Evolutionary conservation across 2,113 vertebrate species (phyloP).

Genomic region (Lepidothrix coronata): DNA sequence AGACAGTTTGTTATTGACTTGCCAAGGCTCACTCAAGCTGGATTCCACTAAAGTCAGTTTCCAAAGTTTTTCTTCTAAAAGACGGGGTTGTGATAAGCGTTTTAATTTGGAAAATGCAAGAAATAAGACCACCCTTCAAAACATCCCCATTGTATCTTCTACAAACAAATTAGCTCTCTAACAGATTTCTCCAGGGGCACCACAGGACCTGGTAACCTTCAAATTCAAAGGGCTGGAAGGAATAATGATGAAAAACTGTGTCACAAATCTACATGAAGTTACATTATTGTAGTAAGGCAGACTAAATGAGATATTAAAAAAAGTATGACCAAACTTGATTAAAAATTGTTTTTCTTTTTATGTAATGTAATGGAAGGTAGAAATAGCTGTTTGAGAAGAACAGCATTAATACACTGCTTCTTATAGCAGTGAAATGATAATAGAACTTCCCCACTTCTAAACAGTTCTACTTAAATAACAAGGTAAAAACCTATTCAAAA

Average conservation of each 20-base stretch:
- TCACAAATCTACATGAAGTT: not conserved
- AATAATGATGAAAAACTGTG: not conserved
- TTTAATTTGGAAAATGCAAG: not conserved
- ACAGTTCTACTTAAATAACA: not conserved
- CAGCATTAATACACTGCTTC: not conserved
- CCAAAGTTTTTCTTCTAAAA: not conserved
- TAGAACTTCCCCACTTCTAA: not conserved
- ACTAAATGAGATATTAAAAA: not conserved
- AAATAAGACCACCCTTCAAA: not conserved
- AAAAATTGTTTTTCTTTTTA: not conserved
- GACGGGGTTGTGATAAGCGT: not conserved
- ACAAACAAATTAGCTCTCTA: constrained; percentile 4
- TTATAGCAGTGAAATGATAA: not conserved
- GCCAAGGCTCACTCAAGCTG: not conserved
- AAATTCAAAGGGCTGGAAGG: not conserved
- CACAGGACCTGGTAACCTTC: not conserved
- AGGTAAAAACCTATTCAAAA: not conserved
- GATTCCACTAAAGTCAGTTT: not conserved
- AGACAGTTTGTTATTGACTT: not conserved
- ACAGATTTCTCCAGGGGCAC: not conserved
- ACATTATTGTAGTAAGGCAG: not conserved
- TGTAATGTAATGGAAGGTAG: not conserved
- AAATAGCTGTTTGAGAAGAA: not conserved
- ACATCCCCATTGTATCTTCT: not conserved
- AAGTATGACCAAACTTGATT: not conserved